Evolutionary conservation across 2,888 invertebrate species (phyloP), one percentile per base, ranked within the genome.

Genomic region (Pterobdella sp.): DNA sequence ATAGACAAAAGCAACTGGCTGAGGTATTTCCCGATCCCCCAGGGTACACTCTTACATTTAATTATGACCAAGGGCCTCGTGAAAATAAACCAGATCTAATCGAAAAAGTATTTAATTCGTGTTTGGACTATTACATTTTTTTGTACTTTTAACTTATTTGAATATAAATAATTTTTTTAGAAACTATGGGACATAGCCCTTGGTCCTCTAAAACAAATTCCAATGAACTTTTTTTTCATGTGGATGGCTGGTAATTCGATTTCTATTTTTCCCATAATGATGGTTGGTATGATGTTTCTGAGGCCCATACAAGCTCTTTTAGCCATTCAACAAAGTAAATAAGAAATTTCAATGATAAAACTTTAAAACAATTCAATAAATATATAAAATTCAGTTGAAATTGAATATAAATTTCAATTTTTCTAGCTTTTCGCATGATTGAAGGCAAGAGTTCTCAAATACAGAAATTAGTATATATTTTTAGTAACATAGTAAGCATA

Each of bases 201-300:
- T 29, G 94, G 92, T 0, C 96, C 97, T 1, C 84, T 97, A 42
- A 96, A 96, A 84, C 95, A 88, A 85, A 85, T 88, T 18, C 96
- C 96, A 0, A 99, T 99, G 98, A 99, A 99, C 85, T 86, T 98
- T 76, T 94, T 98, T 83, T 94, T 99, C 75, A 96, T 98, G 94
- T 99, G 97, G 85, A 99, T 99, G 98, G 94, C 97, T 72, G 97
- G 97, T 29, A 96, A 94, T 84, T 94, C 96, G 0, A 96, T 98
- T 80, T 97, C 96, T 0, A 97, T 99, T 80, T 97, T 99, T 81
- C 98, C 98, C 0, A 98, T 99, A 68, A 98, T 99, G 98, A 99
- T 99, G 98, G 95, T 99, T 10, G 96, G 95, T 64, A 98, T 99
- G 98, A 88, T 98, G 85, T 90, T 97, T 79, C 91, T 97, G 80